Percentiles rank a stretch among this genome's conserved stretches.
Conservation (phyloP, 2,888 invertebrate species). For the Cartodere bifasciata region DNA sequence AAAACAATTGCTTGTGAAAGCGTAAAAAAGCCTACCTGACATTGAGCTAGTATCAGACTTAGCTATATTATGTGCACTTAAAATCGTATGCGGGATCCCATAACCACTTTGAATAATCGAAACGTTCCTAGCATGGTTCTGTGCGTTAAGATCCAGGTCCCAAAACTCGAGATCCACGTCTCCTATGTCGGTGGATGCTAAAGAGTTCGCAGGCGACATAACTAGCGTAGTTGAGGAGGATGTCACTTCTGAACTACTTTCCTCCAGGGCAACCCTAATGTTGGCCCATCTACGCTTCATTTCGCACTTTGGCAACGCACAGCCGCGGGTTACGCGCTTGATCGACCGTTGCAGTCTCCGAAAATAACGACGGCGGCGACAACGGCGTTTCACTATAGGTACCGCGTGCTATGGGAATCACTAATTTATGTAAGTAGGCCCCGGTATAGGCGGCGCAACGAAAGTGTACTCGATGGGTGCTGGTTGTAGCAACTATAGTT, state of each 20-base stretch:
- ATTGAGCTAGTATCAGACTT: conserved; percentile 37
- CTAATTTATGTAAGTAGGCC: conserved; percentile 28
- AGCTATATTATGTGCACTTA: conserved; percentile 28
- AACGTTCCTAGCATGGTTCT: conserved; percentile 25
- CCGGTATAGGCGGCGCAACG: conserved; percentile 22
- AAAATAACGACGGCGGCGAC: not conserved
- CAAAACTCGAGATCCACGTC: conserved; percentile 70
- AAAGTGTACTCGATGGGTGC: conserved; percentile 21
- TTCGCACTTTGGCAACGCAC: conserved; percentile 20
- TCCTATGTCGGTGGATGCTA: conserved; percentile 63
- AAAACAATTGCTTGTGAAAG: no score
- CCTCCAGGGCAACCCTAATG: conserved; percentile 50
- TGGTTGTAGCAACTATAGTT: no score
- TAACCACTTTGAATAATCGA: conserved; percentile 31
- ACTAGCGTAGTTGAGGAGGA: conserved; percentile 60
- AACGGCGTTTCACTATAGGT: conserved; percentile 1
- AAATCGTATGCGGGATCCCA: conserved; percentile 29
- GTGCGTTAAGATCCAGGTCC: conserved; percentile 52
- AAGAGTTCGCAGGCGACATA: conserved; percentile 58
- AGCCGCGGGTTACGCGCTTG: conserved; percentile 10
- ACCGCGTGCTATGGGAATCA: conserved; percentile 16
- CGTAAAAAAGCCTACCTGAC: conserved; percentile 35
- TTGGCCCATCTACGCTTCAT: conserved; percentile 68
- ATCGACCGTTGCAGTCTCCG: conserved; percentile 15
- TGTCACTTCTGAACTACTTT: conserved; percentile 63